phyloP scores from a whole-genome alignment of 2,797 vertebrate genomes.

The Esox masquinongy region DNA sequence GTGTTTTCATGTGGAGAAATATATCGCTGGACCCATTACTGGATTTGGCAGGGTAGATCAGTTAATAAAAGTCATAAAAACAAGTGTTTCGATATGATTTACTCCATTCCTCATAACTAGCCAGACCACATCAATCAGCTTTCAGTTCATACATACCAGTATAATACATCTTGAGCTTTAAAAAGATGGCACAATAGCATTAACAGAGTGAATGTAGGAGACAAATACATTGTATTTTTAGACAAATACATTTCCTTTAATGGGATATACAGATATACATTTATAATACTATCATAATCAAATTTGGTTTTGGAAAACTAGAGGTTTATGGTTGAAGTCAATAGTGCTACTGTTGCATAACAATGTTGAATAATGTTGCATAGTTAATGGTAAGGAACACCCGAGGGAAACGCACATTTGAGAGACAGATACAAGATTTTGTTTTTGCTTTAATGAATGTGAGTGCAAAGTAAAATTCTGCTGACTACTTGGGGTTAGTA shows the following conservation, averaged over 20 bases:
- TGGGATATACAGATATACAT: conserved; percentile 54
- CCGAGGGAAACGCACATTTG: conserved; percentile 20
- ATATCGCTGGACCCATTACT: neutral
- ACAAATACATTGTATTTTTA: conserved; percentile 39
- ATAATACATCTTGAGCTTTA: conserved; percentile 65
- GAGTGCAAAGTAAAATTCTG: conserved; percentile 27
- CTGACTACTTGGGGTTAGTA: conserved; percentile 41
- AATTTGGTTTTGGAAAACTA: conserved; percentile 54
- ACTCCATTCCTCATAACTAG: conserved; percentile 58
- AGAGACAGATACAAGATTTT: conserved; percentile 47
- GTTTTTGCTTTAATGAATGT: conserved; percentile 31
- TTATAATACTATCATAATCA: conserved; percentile 62
- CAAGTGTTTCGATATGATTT: conserved; percentile 49
- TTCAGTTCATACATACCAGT: conserved; percentile 53
- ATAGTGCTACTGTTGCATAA: conserved; percentile 60
- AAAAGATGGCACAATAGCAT: conserved; percentile 72
- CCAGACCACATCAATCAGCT: conserved; percentile 35
- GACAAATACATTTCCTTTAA: conserved; percentile 68
- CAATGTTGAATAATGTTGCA: conserved; percentile 58
- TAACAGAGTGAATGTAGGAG: conserved; percentile 46
- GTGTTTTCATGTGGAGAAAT: neutral
- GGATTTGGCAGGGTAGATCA: neutral
- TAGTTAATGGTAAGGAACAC: conserved; percentile 58
- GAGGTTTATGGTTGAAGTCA: conserved; percentile 44
- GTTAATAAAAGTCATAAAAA: neutral